Evolutionary conservation across 2,888 invertebrate genomes (phyloP), one percentile per base, ranked within the genome.

Genomic region (Pseudanteris insignis): DNA sequence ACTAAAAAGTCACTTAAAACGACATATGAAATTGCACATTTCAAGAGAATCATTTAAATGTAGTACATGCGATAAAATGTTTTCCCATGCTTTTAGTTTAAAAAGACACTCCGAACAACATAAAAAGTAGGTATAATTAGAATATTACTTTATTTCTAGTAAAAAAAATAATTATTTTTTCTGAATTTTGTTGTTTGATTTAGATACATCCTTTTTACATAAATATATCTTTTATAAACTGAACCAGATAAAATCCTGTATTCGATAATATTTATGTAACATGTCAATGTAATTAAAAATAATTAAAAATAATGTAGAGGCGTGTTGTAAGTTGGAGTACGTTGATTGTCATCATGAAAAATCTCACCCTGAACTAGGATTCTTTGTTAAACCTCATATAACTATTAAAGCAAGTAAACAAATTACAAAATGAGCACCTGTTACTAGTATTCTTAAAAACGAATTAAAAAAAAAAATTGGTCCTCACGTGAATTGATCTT

Each of bases 71-170:
- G 74, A 81, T 41, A 80, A 83, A 62, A 72, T 80, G 25, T 84
- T 84, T 65, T 75, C 81, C 1, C 82, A 83, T 46, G 81, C 82
- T 32, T 81, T 82, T 36, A 82, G 81, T 32, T 74, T 85, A 13
- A 81, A 82, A 30, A 76, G 83, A 61, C 85, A 85, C 63, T 77
- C 81, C 41, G 82, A 83, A 48, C 78, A 77, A 6, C 84, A 85
- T 62, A 73, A 70, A 2, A 78, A 78, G 14, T 13, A 18, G 18
- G n/a, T n/a, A n/a, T n/a, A n/a, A n/a, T n/a, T n/a, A n/a, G n/a
- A 21, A 21, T 5, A 21, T 21, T 21, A 21, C 21, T 21, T 21
- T 21, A 21, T 7, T 21, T 21, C 21, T 21, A 21, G 21, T 21
- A 7, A 5, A 21, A 21, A 7, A 21, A 5, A 5, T 21, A 21